Evolutionary conservation across 1,140 invertebrate genomes (phyloP).

Genomic region (Papilio machaon): DNA sequence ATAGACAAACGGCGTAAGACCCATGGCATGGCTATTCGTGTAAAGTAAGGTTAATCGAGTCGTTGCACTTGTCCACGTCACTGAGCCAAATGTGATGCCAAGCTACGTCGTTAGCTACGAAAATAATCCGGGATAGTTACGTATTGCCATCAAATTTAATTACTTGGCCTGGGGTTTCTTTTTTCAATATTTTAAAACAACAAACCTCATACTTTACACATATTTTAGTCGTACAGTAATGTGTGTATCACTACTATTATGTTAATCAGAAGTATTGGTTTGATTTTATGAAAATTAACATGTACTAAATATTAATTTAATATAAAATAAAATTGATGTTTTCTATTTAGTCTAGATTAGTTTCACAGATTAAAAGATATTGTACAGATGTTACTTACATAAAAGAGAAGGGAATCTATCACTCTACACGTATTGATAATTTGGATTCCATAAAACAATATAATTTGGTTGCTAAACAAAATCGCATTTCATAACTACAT

Average conservation of each 20-base stretch:
- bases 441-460: conserved; percentile 1
- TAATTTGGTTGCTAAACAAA: too few species aligned
- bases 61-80: conserved; percentile 53
- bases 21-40: neutral
- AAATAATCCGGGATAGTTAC: conserved; percentile 38
- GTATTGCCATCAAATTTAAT: conserved; percentile 31
- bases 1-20: neutral
- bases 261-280: neutral
- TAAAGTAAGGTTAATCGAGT: conserved; percentile 44
- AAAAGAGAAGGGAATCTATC: neutral
- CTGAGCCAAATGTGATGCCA: conserved; percentile 49
- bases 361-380: neutral
- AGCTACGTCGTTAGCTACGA: conserved; percentile 50
- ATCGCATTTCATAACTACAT: too few species aligned
- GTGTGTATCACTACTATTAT: neutral
- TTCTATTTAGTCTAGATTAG: neutral
- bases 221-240: neutral
- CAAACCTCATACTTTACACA: neutral
- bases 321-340: neutral
- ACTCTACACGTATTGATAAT: neutral
- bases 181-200: conserved; percentile 39
- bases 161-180: conserved; percentile 35
- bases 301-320: neutral
- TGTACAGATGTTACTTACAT: neutral
- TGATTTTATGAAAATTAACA: neutral